Conservation (phyloP, 2,888 invertebrate species). For the Barypeithes pellucidus region DNA sequence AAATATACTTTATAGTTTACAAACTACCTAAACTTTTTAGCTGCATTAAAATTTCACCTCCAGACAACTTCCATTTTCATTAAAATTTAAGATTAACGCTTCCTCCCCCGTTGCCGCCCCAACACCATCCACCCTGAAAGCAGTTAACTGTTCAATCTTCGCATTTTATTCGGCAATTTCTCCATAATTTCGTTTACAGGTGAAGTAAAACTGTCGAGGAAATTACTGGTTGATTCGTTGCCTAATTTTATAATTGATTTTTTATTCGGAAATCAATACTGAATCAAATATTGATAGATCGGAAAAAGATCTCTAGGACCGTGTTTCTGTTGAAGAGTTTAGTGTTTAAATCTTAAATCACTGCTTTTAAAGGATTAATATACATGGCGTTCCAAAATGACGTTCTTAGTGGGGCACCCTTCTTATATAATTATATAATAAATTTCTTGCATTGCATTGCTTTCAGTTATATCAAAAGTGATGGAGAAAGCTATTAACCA, state of each 20-base stretch:
- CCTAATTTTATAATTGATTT: constrained; percentile 26
- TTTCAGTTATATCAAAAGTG: no score
- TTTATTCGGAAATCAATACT: neutral
- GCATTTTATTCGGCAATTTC: constrained; percentile 55
- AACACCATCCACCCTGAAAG: constrained; percentile 44
- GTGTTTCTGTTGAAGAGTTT: no score
- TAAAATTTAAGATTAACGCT: constrained; percentile 52
- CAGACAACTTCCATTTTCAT: constrained; percentile 53
- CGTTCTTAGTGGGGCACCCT: no score
- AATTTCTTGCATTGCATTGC: no score
- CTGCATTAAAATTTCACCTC: constrained; percentile 47
- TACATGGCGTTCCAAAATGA: no score
- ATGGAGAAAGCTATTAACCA: no score
- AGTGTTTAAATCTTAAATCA: no score
- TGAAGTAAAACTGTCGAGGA: constrained; percentile 35
- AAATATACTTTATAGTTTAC: neutral
- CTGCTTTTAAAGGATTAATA: no score
- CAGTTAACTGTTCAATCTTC: constrained; percentile 55
- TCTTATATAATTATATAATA: no score
- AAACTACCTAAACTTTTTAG: constrained; percentile 12
- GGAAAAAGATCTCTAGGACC: no score
- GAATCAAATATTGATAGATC: no score
- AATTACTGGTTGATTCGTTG: constrained; percentile 41
- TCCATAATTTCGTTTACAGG: constrained; percentile 54
- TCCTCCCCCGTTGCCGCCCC: constrained; percentile 31